Evolutionary conservation across 2,797 vertebrate genomes (phyloP).

Genomic region (Alosa sapidissima): DNA sequence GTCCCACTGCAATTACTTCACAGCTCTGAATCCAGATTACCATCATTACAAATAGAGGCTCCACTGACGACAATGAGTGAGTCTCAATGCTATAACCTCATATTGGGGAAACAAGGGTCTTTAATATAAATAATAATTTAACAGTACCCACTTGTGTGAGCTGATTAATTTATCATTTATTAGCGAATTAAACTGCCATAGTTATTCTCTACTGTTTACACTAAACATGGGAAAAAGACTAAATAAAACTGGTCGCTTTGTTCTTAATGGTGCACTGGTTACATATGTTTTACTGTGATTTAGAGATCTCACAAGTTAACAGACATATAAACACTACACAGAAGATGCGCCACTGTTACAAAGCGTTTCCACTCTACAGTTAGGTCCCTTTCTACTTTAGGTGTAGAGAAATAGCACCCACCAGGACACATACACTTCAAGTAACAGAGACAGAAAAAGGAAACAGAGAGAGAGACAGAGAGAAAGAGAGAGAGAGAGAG

Average conservation of each 20-base stretch:
- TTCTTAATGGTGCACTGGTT: constrained; percentile 1
- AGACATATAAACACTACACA: constrained; percentile 25
- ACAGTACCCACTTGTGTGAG: not conserved
- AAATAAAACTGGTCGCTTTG: not conserved
- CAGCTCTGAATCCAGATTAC: not conserved
- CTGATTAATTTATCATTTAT: constrained; percentile 26
- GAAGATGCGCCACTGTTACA: not conserved
- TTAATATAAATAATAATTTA: constrained; percentile 10
- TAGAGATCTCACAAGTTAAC: constrained; percentile 26
- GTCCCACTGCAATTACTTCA: not conserved
- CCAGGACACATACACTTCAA: constrained; percentile 27
- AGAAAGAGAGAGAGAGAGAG: not conserved
- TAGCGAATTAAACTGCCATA: not conserved
- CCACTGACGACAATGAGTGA: not conserved
- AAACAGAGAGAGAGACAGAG: not conserved
- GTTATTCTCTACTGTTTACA: not conserved
- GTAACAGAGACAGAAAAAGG: not conserved
- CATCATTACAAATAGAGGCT: not conserved
- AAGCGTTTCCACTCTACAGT: not conserved
- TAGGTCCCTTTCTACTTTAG: not conserved
- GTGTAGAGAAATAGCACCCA: not conserved
- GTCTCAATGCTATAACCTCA: not conserved
- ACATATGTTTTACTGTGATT: constrained; percentile 25
- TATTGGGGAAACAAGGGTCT: not conserved
- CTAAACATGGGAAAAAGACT: not conserved